Conservation (phyloP, 2,113 vertebrate species). For the Percopsis transmontana region DNA sequence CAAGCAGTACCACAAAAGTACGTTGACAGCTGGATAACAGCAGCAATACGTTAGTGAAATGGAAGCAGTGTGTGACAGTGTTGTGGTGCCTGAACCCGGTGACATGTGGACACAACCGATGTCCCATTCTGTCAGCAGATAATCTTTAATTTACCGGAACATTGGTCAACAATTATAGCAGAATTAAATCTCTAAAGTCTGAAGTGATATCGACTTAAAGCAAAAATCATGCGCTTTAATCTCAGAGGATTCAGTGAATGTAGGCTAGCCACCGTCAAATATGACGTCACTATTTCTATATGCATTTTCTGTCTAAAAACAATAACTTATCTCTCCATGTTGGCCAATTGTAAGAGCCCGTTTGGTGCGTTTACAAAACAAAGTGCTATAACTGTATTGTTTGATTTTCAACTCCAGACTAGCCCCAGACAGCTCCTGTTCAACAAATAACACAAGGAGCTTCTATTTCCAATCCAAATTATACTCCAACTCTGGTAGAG, state of each 20-base stretch:
- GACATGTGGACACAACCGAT: neutral
- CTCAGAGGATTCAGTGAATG: neutral
- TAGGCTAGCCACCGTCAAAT: neutral
- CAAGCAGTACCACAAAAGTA: neutral
- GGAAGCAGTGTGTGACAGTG: neutral
- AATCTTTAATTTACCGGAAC: neutral
- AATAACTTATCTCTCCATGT: neutral
- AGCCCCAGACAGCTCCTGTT: neutral
- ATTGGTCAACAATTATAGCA: neutral
- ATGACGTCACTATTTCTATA: neutral
- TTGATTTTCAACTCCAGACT: neutral
- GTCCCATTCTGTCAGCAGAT: neutral
- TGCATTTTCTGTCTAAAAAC: neutral
- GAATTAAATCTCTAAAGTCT: neutral
- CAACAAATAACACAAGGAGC: neutral
- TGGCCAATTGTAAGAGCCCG: neutral
- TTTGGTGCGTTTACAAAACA: neutral
- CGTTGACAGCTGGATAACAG: neutral
- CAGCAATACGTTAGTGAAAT: neutral
- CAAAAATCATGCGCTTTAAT: conserved; percentile 7
- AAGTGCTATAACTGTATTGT: conserved; percentile 10
- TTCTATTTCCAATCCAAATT: conserved; percentile 8
- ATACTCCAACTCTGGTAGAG: conserved; percentile 8
- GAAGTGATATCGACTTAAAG: neutral
- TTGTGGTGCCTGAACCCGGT: neutral